phyloP scores from a whole-genome alignment of 2,888 invertebrate genomes.

The Drosophila mimica region DNA sequence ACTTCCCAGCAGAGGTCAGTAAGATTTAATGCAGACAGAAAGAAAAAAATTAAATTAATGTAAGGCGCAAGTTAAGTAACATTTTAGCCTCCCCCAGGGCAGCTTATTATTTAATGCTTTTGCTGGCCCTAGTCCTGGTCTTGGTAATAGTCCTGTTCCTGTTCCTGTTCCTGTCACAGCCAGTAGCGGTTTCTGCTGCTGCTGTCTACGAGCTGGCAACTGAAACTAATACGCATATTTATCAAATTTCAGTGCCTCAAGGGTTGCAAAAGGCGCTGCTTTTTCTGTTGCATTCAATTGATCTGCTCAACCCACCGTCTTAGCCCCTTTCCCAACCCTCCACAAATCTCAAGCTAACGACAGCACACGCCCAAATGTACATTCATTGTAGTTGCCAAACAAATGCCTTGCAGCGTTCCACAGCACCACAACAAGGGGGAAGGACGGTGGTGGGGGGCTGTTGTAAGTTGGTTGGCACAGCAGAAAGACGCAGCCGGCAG shows the following conservation, averaged over 20 bases:
- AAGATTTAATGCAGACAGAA: neutral
- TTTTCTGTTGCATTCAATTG: conserved; percentile 24
- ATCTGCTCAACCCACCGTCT: neutral
- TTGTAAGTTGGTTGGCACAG: neutral
- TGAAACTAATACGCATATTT: conserved; percentile 81
- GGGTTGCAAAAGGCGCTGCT: conserved; percentile 59
- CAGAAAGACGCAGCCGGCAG: conserved; percentile 22
- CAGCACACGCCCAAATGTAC: conserved; percentile 54
- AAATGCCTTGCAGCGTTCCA: conserved; percentile 66
- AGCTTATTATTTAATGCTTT: conserved; percentile 54
- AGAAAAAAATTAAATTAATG: conserved; percentile 57
- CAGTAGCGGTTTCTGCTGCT: neutral
- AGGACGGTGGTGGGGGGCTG: neutral
- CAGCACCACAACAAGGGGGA: conserved; percentile 7
- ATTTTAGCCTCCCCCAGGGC: conserved; percentile 33
- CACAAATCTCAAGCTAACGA: neutral
- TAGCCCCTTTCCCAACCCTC: neutral
- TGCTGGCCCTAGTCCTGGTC: conserved; percentile 5
- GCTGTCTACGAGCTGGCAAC: conserved; percentile 33
- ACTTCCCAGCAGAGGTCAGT: conserved; percentile 22
- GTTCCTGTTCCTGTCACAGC: neutral
- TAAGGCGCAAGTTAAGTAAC: conserved; percentile 67
- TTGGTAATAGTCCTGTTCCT: neutral
- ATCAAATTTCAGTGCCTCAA: conserved; percentile 74
- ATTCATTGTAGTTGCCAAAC: conserved; percentile 62